phyloP scores from a whole-genome alignment of 1,140 invertebrate genomes.

The Mycetomoellerius zeteki region DNA sequence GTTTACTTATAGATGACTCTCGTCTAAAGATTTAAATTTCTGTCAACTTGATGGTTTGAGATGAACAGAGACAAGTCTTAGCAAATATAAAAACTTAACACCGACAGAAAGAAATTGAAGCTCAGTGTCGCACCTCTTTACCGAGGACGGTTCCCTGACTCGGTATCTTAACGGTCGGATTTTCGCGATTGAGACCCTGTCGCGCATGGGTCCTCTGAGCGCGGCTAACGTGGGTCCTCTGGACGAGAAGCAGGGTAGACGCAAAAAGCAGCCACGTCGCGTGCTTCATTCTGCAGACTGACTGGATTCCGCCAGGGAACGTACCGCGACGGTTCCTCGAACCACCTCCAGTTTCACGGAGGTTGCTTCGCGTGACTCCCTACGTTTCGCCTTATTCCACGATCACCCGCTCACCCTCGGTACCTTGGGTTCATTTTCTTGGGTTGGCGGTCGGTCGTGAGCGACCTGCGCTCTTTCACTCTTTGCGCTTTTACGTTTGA shows the following conservation, averaged over 20 bases:
- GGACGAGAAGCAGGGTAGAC: conserved; percentile 74
- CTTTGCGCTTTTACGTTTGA: conserved; percentile 29
- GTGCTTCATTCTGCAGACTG: conserved; percentile 82
- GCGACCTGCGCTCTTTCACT: conserved; percentile 73
- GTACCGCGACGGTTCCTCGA: conserved; percentile 74
- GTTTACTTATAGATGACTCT: not conserved
- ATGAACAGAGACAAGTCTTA: not conserved
- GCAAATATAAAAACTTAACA: not conserved
- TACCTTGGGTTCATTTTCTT: conserved; percentile 56
- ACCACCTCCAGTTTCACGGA: conserved; percentile 66
- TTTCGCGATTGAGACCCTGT: conserved; percentile 75
- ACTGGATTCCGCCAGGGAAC: conserved; percentile 75
- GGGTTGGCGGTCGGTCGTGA: conserved; percentile 50
- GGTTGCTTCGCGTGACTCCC: conserved; percentile 79
- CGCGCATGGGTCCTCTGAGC: conserved; percentile 80
- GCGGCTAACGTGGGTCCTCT: conserved; percentile 60
- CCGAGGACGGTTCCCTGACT: conserved; percentile 82
- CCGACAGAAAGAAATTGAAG: conserved; percentile 22
- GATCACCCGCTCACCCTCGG: conserved; percentile 41
- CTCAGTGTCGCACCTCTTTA: conserved; percentile 82
- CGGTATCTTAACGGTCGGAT: conserved; percentile 80
- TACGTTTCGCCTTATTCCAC: conserved; percentile 47
- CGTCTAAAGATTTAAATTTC: not conserved
- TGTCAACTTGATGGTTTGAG: not conserved
- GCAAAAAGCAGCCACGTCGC: conserved; percentile 74